phyloP scores from a whole-genome alignment of 1,140 invertebrate genomes.

The Hyles euphorbiae region DNA sequence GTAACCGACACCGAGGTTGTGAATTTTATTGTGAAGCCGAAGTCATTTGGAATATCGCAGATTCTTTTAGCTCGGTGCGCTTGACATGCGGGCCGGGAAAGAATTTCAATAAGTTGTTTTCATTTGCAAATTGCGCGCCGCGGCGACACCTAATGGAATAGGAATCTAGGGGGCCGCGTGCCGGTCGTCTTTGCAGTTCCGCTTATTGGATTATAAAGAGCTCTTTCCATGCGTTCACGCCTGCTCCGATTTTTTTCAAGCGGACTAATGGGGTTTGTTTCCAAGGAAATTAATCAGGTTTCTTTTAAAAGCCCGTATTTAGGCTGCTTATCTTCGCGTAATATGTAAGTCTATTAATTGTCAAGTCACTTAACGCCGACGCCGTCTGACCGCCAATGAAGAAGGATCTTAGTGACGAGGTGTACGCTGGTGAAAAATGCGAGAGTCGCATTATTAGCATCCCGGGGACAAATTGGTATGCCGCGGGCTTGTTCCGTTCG shows the following conservation, averaged over 20 bases:
- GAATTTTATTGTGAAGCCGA: slow-evolving; percentile 24
- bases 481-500: slow-evolving; percentile 50
- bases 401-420: slow-evolving; percentile 40
- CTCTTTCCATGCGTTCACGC: slow-evolving; percentile 30
- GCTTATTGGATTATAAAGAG: slow-evolving; percentile 67
- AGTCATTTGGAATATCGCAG: slow-evolving; percentile 46
- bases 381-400: slow-evolving; percentile 30
- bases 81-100: slow-evolving; percentile 46
- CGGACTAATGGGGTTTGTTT: slow-evolving; percentile 12
- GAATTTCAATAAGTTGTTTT: slow-evolving; percentile 75
- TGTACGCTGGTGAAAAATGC: slow-evolving; percentile 55
- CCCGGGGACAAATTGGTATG: slow-evolving; percentile 61
- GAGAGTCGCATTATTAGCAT: slow-evolving; percentile 55
- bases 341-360: slow-evolving; percentile 32
- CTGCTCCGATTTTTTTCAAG: slow-evolving; percentile 23
- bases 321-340: slow-evolving; percentile 11
- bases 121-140: slow-evolving; percentile 71
- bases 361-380: slow-evolving; percentile 16
- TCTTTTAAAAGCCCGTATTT: neutral
- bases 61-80: slow-evolving; percentile 34
- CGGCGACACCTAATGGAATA: slow-evolving; percentile 71
- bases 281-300: slow-evolving; percentile 11
- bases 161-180: slow-evolving; percentile 53
- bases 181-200: slow-evolving; percentile 35
- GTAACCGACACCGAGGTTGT: slow-evolving; percentile 6